phyloP scores from a whole-genome alignment of 2,797 vertebrate genomes.

The Sphaeramia orbicularis region DNA sequence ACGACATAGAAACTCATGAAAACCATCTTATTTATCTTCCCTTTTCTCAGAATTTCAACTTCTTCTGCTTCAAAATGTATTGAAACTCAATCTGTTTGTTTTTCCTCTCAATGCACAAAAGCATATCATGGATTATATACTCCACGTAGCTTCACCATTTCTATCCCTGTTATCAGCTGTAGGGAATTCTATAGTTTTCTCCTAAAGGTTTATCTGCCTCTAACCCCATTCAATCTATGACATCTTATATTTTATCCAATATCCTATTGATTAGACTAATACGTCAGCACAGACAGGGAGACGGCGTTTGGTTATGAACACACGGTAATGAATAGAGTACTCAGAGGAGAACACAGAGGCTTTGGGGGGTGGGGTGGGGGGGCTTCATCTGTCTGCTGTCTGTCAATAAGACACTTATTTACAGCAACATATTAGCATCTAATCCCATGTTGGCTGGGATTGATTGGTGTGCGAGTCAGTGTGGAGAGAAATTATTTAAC shows the following conservation, averaged over 20 bases:
- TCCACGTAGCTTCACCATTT: too few species aligned
- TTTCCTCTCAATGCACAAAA: too few species aligned
- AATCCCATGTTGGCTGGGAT: conserved; percentile 57
- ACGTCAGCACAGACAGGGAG: conserved; percentile 26
- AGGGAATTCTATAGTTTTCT: too few species aligned
- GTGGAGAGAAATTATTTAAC: conserved; percentile 32
- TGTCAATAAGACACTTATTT: conserved; percentile 50
- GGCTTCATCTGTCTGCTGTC: conserved; percentile 12
- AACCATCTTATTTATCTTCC: too few species aligned
- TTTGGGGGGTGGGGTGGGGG: too few species aligned
- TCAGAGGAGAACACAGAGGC: conserved; percentile 2
- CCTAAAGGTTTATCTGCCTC: background rate
- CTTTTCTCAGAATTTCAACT: too few species aligned
- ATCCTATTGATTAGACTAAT: conserved; percentile 50
- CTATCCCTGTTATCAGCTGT: too few species aligned
- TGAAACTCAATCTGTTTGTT: too few species aligned
- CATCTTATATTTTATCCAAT: conserved; percentile 43
- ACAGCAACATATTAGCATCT: conserved; percentile 38
- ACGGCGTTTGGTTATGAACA: conserved; percentile 26
- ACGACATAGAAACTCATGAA: too few species aligned
- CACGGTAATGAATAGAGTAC: conserved; percentile 52
- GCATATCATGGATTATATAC: too few species aligned
- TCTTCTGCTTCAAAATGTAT: too few species aligned
- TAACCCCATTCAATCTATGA: background rate
- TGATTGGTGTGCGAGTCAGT: conserved; percentile 51